Evolutionary conservation across 2,113 vertebrate genomes (phyloP).

Genomic region (Nyctibius bracteatus): DNA sequence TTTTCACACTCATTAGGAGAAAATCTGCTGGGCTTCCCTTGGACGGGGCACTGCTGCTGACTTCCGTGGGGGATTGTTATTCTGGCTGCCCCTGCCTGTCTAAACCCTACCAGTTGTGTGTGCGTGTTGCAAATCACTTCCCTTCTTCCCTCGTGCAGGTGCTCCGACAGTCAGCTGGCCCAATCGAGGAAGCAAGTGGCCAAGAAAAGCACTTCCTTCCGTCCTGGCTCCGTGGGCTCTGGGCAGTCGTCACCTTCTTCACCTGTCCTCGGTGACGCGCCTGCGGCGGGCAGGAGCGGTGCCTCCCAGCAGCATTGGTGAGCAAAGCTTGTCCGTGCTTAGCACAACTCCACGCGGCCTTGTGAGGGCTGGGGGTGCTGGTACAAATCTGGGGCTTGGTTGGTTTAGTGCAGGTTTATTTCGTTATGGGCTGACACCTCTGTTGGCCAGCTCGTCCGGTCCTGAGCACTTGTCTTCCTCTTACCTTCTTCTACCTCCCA

Average conservation of each 20-base stretch:
- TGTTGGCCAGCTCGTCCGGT: rapidly evolving
- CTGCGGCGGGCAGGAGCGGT: neutral
- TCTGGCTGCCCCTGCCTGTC: neutral
- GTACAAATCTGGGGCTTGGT: rapidly evolving
- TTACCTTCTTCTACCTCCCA: neutral
- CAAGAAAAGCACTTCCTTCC: constrained; percentile 93
- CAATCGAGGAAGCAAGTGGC: constrained; percentile 90
- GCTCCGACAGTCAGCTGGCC: constrained; percentile 74
- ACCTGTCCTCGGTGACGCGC: constrained; percentile 44
- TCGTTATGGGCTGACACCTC: rapidly evolving
- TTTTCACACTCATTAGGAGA: rapidly evolving
- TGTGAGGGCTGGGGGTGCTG: rapidly evolving
- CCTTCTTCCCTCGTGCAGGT: constrained; percentile 44
- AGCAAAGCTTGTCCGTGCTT: neutral
- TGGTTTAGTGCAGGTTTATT: neutral
- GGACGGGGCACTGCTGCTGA: neutral
- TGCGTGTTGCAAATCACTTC: neutral
- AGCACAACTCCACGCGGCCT: rapidly evolving
- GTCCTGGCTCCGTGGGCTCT: constrained; percentile 74
- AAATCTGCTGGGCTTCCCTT: neutral
- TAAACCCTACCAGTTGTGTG: neutral
- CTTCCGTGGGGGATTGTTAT: rapidly evolving
- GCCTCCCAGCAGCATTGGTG: constrained; percentile 61
- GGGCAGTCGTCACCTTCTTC: constrained; percentile 64
- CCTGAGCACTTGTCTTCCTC: neutral